Conservation (phyloP, 1,140 invertebrate species). For the Theocolax elegans region DNA sequence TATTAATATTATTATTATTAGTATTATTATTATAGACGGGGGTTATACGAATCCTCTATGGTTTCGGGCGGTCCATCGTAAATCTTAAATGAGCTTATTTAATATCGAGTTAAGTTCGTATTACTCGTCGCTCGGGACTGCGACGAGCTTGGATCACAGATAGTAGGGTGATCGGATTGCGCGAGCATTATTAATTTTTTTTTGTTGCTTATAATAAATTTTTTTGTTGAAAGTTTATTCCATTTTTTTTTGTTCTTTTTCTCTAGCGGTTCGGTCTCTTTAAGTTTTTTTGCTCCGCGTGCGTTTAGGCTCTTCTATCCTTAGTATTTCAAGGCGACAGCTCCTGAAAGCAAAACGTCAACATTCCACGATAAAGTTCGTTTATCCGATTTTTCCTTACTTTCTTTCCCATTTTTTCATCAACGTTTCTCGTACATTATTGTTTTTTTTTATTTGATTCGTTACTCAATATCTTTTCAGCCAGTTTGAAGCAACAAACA, state of each 20-base stretch:
- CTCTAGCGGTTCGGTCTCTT: conserved; percentile 21
- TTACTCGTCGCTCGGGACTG: conserved; percentile 50
- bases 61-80: conserved; percentile 35
- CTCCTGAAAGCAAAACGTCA: conserved; percentile 66
- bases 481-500: too few species aligned
- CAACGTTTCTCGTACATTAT: too few species aligned
- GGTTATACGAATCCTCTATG: conserved; percentile 31
- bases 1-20: too few species aligned
- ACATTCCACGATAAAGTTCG: conserved; percentile 34
- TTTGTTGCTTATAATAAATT: conserved; percentile 44
- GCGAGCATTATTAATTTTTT: conserved; percentile 56
- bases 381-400: too few species aligned
- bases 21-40: too few species aligned
- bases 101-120: conserved; percentile 66
- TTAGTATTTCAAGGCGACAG: conserved; percentile 68
- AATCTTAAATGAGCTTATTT: conserved; percentile 47
- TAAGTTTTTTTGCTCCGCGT: conserved; percentile 50
- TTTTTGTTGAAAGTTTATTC: conserved; percentile 10
- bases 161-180: conserved; percentile 66
- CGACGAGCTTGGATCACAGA: conserved; percentile 65
- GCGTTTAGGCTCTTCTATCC: conserved; percentile 50
- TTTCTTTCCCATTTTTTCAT: too few species aligned
- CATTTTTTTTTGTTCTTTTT: conserved; percentile 36
- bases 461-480: too few species aligned
- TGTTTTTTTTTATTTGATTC: too few species aligned